A percentile compares a stretch with the other conserved stretches of the same genome.
Conservation (phyloP, 2,113 vertebrate species). For the Pseudois nayaur region DNA sequence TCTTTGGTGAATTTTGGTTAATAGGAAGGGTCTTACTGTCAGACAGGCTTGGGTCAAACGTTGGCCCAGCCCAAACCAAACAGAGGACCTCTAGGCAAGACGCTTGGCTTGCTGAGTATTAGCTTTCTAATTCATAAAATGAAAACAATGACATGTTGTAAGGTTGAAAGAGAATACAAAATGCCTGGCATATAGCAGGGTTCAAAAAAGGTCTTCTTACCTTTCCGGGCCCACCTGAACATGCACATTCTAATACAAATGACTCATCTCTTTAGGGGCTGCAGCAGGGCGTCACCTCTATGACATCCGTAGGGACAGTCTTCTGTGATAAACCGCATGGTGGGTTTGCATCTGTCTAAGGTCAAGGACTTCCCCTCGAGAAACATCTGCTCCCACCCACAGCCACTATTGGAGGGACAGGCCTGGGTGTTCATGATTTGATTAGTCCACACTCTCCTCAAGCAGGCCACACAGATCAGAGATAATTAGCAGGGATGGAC, state of each 20-base stretch:
- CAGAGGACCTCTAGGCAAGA: neutral
- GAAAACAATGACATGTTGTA: neutral
- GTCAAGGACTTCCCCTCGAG: neutral
- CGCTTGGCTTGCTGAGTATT: neutral
- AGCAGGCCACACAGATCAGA: neutral
- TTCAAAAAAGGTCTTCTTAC: neutral
- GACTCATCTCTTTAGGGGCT: neutral
- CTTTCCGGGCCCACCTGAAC: neutral
- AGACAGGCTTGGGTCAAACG: neutral
- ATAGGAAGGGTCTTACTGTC: neutral
- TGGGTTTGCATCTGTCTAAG: neutral
- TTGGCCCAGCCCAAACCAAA: neutral
- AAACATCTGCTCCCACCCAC: neutral
- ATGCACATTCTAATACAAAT: neutral
- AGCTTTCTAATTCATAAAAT: conserved; percentile 5
- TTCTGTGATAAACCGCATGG: too few species aligned
- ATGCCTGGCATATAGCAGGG: neutral
- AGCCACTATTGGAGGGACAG: neutral
- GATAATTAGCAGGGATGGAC: neutral
- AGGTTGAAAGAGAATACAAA: neutral
- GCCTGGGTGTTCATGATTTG: neutral
- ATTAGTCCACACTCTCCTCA: neutral
- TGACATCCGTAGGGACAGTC: neutral
- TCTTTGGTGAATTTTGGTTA: neutral
- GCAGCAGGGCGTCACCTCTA: neutral